Percentiles rank a stretch among this genome's conserved stretches.
Conservation (phyloP, 2,113 vertebrate genomes). For the Heterotis niloticus region DNA sequence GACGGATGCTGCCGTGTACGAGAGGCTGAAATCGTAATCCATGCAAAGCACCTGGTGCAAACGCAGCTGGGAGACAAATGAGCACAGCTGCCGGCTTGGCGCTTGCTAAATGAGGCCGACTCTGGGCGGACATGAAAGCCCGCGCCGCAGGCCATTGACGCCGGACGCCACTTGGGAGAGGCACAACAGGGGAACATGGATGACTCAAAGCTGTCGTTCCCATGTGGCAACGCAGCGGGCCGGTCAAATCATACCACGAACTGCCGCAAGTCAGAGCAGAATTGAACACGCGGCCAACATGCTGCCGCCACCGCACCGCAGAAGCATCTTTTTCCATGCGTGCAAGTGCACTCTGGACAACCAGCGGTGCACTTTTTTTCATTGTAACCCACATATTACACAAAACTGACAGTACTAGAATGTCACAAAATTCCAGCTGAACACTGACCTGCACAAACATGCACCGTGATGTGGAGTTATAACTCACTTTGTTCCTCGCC, state of each 20-base stretch:
- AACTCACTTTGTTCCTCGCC: not conserved
- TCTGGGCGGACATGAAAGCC: too few relatives aligned
- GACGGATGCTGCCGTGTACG: too few relatives aligned
- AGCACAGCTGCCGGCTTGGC: not conserved
- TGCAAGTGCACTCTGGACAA: not conserved
- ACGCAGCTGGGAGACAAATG: not conserved
- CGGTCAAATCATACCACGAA: too few relatives aligned
- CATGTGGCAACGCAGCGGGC: not conserved
- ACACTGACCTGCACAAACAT: not conserved
- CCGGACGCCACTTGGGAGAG: conserved; percentile 1
- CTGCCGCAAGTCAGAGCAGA: too few relatives aligned
- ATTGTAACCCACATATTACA: not conserved
- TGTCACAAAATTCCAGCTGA: not conserved
- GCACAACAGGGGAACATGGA: too few relatives aligned
- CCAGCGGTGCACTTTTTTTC: not conserved
- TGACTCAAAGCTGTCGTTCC: conserved; percentile 10
- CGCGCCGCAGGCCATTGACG: too few relatives aligned
- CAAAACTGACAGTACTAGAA: not conserved
- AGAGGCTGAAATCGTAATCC: not conserved
- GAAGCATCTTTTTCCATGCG: not conserved
- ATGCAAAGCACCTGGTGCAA: not conserved
- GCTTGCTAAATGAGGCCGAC: too few relatives aligned
- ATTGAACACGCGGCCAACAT: not conserved
- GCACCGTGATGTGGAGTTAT: not conserved
- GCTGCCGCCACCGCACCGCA: not conserved